A percentile compares a stretch with the other conserved stretches of the same genome.
These are phyloP conservation scores for Clytia hemisphaerica DNA, from an alignment of 30 jellyfish, hydroid and myxozoan genomes.

Conservation along the genomic window DNA sequence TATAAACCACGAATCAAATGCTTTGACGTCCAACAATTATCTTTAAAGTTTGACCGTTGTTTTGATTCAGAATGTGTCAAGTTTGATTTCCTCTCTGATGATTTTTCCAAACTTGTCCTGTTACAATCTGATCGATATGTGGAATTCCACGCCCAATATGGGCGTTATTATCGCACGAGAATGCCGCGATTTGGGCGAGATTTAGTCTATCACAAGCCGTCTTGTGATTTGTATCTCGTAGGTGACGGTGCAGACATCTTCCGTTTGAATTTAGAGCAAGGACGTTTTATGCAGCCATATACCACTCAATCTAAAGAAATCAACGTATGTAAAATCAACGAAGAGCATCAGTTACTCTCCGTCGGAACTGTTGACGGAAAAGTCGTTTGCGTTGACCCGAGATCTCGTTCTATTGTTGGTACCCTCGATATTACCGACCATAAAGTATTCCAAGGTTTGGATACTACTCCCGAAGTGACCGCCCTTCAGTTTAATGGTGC, in stretches of 20 bases:
- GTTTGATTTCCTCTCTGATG: slow-evolving; percentile 88
- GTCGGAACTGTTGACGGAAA: slow-evolving; percentile 92
- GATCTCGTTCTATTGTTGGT: slow-evolving; percentile 57
- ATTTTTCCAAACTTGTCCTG: slow-evolving; percentile 78
- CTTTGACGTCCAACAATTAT: slow-evolving; percentile 74
- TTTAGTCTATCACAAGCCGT: slow-evolving; percentile 71
- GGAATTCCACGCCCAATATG: slow-evolving; percentile 95
- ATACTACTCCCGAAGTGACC: slow-evolving; percentile 55
- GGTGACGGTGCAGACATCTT: slow-evolving; percentile 92
- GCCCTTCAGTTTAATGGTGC: slow-evolving; percentile 76
- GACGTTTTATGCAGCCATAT: slow-evolving; percentile 79
- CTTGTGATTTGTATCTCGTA: slow-evolving; percentile 87
- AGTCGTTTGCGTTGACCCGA: slow-evolving; percentile 84
- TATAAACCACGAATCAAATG: slow-evolving; percentile 90
- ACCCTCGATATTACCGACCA: slow-evolving; percentile 39
- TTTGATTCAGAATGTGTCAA: slow-evolving; percentile 86
- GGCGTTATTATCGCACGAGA: slow-evolving; percentile 97
- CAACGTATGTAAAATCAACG: slow-evolving; percentile 80
- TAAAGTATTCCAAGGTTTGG: slow-evolving; percentile 15
- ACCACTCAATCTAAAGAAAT: slow-evolving; percentile 49
- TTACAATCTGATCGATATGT: slow-evolving; percentile 86
- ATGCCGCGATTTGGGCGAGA: slow-evolving; percentile 99
- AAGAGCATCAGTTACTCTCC: slow-evolving; percentile 73
- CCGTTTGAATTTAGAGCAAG: slow-evolving; percentile 89
- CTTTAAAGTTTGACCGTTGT: slow-evolving; percentile 91